phyloP scores from a whole-genome alignment of 2,797 vertebrate species.

The Sciurus vulgaris region DNA sequence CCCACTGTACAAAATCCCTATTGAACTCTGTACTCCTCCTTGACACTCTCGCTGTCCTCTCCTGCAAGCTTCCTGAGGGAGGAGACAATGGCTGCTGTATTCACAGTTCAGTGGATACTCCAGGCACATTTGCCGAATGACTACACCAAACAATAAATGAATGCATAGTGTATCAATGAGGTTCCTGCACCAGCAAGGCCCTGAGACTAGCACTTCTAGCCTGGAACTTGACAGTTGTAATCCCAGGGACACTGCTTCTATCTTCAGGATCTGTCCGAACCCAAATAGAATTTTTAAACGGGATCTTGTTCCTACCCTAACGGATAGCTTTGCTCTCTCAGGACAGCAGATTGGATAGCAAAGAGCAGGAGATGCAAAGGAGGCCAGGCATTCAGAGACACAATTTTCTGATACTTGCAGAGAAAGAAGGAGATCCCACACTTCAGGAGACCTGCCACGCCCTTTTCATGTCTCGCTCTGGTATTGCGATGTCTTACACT shows the following conservation, averaged over 20 bases:
- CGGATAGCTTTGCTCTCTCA: background rate
- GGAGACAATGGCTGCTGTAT: background rate
- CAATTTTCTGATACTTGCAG: slow-evolving; percentile 58
- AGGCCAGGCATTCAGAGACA: slow-evolving; percentile 70
- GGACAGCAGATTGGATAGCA: background rate
- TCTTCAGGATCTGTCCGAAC: background rate
- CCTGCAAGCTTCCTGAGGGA: background rate
- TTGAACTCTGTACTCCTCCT: background rate
- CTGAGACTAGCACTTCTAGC: background rate
- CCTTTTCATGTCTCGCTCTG: background rate
- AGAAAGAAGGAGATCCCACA: background rate
- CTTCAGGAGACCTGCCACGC: slow-evolving; percentile 53
- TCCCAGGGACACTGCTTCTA: background rate
- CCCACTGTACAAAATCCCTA: background rate
- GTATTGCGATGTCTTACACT: background rate
- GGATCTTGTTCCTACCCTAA: background rate
- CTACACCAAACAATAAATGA: background rate
- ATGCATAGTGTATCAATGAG: background rate
- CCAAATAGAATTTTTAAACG: background rate
- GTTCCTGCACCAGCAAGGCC: fast-evolving
- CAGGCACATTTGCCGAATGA: background rate
- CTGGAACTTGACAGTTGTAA: background rate
- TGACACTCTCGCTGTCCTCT: background rate
- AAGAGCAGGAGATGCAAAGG: background rate
- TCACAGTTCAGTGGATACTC: background rate